phyloP scores from a whole-genome alignment of 2,113 vertebrate species.

The Melospiza georgiana region DNA sequence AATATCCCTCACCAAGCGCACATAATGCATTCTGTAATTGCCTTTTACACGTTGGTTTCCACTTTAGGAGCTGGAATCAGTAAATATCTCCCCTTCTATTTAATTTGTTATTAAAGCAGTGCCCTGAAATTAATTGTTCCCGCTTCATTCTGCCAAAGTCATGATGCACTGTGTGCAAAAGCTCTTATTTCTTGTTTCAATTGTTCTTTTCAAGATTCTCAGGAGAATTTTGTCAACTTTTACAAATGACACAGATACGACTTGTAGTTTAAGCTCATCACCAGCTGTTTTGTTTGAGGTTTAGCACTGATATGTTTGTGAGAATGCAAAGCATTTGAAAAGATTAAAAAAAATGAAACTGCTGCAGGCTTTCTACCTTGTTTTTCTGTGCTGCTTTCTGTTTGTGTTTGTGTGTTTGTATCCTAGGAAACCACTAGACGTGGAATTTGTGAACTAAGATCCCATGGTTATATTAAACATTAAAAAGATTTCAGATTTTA shows the following conservation, averaged over 20 bases:
- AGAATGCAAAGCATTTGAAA: not conserved
- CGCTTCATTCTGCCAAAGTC: not conserved
- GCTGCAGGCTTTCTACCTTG: not conserved
- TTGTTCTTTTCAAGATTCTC: not conserved
- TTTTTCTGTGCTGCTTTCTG: slow-evolving; percentile 9
- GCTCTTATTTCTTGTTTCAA: not conserved
- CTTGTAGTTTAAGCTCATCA: not conserved
- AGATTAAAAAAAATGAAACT: not conserved
- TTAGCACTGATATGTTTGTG: not conserved
- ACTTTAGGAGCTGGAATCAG: not conserved
- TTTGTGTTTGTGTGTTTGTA: slow-evolving; percentile 18
- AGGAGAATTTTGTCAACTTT: not conserved
- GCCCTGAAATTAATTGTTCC: not conserved
- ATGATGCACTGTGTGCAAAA: not conserved
- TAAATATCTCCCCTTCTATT: not conserved
- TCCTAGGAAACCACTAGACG: slow-evolving; percentile 33
- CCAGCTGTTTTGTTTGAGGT: not conserved
- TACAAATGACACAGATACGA: not conserved
- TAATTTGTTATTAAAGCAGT: not conserved
- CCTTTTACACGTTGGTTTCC: not conserved
- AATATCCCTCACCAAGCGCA: not conserved
- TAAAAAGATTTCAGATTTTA: not conserved
- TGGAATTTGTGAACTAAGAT: not conserved
- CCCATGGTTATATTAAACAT: not conserved
- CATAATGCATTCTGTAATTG: not conserved